phyloP scores from a whole-genome alignment of 2,888 invertebrate genomes.

The Oligia latruncula region DNA sequence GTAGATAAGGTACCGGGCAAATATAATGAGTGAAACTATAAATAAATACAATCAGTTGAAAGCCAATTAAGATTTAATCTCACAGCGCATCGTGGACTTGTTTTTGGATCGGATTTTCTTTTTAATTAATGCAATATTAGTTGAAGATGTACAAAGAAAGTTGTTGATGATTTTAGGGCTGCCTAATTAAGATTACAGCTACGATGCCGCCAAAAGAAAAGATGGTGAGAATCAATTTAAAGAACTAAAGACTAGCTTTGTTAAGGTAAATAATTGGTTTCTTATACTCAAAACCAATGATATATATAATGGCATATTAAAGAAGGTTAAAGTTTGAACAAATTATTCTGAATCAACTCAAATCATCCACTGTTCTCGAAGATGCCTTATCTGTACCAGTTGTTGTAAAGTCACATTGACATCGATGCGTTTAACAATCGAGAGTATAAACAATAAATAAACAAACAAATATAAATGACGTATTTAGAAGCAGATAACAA shows the following conservation, averaged over 20 bases:
- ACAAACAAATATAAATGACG: conserved; percentile 44
- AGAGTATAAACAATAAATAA: conserved; percentile 52
- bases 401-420: conserved; percentile 40
- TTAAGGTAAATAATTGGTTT: background rate
- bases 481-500: conserved; percentile 56
- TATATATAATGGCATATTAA: background rate
- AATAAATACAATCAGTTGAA: conserved; percentile 54
- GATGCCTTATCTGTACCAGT: conserved; percentile 33
- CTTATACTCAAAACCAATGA: background rate
- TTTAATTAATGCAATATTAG: conserved; percentile 50
- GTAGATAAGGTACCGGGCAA: conserved; percentile 43
- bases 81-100: conserved; percentile 47
- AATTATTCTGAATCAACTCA: background rate
- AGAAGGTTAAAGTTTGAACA: conserved; percentile 8
- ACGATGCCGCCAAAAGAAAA: conserved; percentile 10
- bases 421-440: conserved; percentile 39
- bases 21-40: conserved; percentile 54
- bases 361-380: conserved; percentile 34
- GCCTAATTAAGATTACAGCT: conserved; percentile 14
- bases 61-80: conserved; percentile 65
- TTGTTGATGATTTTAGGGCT: conserved; percentile 16
- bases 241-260: background rate
- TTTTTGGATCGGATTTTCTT: conserved; percentile 47
- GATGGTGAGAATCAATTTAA: background rate
- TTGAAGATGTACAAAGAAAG: conserved; percentile 37